Base-by-base conservation (phyloP, 1,140 invertebrate species). In the Hycleus cichorii region DNA sequence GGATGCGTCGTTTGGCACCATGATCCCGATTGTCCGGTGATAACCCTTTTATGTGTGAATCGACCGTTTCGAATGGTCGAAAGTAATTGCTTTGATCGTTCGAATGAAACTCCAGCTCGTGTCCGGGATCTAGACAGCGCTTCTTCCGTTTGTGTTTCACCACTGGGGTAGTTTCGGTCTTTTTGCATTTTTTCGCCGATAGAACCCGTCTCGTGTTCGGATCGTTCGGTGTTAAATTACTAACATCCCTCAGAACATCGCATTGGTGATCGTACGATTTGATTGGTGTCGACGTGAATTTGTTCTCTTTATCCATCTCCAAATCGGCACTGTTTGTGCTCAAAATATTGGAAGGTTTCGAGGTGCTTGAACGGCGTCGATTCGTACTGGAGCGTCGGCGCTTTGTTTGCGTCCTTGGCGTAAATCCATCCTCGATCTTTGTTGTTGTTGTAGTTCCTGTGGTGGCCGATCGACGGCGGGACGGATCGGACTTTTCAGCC, bases 241-340 rank as follows among this genome's bases (percentile, higher is more conserved):
- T 73, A 11, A 73, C 64, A 58, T 74, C 71, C 12, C 71, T 45
- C 11, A 74, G 62, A 6, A 64, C 66, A 18, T 70, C 69, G 26
- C 62, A 60, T 43, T 56, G 59, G 39, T 64, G 55, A 18, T 69
- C 64, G 12, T 53, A 47, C 18, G 68, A 65, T 55, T 72, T 72
- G 39, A 69, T 72, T 8, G 71, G 71, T n/a, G 71, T 73, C 3
- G 70, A 73, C 9, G 70, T 71, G 56, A 71, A 74, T 39, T 65
- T 67, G 45, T 74, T 74, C 58, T 73, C 71, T 53, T 73, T 74
- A 45, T 72, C 64, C 1, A 57, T 61, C n/a, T 68, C 67, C 39
- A 52, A 56, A 2, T 65, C 53, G 24, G 63, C 57, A 54, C 62
- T 64, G 18, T 18, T 18, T 18, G 18, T 18, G 18, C 2, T 18